These are phyloP conservation scores for Furcula furcula DNA, from an alignment of 2,888 invertebrate genomes.

Conservation along the genomic window DNA sequence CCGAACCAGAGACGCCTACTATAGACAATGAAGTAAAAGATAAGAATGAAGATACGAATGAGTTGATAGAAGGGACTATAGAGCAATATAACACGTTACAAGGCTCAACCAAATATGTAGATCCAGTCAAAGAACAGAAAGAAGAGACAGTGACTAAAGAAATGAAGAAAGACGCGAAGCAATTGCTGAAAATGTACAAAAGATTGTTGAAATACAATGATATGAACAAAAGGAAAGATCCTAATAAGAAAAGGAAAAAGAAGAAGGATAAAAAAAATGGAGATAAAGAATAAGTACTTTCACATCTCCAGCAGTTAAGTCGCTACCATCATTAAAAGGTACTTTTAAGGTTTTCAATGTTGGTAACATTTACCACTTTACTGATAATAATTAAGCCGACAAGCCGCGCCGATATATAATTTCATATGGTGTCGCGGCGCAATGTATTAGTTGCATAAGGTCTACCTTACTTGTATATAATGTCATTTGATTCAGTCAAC, in stretches of 20 bases:
- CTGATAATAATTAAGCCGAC: too few relatives aligned
- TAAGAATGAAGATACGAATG: constrained; percentile 2
- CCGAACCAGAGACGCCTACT: constrained; percentile 18
- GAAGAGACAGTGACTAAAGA: constrained; percentile 30
- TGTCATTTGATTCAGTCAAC: too few relatives aligned
- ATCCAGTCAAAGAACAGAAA: constrained; percentile 37
- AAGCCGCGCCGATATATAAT: too few relatives aligned
- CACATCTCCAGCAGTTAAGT: too few relatives aligned
- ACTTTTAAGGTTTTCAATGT: too few relatives aligned
- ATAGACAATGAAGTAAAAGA: background rate
- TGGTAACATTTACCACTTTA: too few relatives aligned
- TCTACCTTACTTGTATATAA: too few relatives aligned
- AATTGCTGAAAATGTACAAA: constrained; percentile 73
- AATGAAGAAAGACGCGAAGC: constrained; percentile 72
- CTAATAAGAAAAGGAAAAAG: constrained; percentile 60
- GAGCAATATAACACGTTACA: constrained; percentile 78
- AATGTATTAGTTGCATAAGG: too few relatives aligned
- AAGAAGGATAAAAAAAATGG: constrained; percentile 34
- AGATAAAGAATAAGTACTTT: background rate
- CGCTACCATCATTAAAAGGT: too few relatives aligned
- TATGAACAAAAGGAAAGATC: constrained; percentile 48
- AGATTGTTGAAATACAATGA: constrained; percentile 67
- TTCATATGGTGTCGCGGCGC: too few relatives aligned
- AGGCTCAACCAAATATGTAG: constrained; percentile 60
- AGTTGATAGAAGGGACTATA: constrained; percentile 71